phyloP scores from a whole-genome alignment of 2,113 vertebrate genomes.

The Gila orcuttii region DNA sequence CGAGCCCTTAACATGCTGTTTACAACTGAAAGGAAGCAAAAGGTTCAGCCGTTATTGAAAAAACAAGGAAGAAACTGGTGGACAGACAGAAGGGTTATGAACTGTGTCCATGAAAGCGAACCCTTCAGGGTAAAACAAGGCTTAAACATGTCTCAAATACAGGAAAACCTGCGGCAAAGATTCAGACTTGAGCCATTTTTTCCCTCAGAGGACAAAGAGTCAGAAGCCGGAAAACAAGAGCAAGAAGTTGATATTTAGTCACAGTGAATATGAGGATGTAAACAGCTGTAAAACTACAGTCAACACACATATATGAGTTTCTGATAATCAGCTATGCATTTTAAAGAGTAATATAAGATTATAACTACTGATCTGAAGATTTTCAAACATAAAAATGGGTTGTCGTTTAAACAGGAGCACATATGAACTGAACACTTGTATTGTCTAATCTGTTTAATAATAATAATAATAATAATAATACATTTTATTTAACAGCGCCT shows the following conservation, averaged over 20 bases:
- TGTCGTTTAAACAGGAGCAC: background rate
- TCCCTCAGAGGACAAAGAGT: conserved; percentile 10
- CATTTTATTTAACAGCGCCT: no score
- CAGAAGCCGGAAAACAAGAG: background rate
- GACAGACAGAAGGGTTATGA: conserved; percentile 9
- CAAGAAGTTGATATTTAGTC: background rate
- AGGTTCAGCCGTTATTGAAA: background rate
- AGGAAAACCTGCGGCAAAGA: background rate
- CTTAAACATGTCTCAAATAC: conserved; percentile 1
- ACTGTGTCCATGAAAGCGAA: background rate
- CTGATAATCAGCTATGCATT: background rate
- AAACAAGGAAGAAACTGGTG: background rate
- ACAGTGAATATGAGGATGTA: background rate
- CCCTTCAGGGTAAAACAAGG: conserved; percentile 23
- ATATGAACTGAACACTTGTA: background rate
- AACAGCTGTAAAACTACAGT: background rate
- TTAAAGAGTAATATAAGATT: background rate
- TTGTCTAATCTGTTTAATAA: background rate
- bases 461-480: no score
- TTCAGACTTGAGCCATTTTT: background rate
- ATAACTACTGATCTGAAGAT: background rate
- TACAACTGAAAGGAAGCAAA: background rate
- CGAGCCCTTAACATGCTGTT: background rate
- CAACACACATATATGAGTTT: background rate
- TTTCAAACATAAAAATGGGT: background rate